phyloP scores from a whole-genome alignment of 2,113 vertebrate species.

The Hiodon tergisus region DNA sequence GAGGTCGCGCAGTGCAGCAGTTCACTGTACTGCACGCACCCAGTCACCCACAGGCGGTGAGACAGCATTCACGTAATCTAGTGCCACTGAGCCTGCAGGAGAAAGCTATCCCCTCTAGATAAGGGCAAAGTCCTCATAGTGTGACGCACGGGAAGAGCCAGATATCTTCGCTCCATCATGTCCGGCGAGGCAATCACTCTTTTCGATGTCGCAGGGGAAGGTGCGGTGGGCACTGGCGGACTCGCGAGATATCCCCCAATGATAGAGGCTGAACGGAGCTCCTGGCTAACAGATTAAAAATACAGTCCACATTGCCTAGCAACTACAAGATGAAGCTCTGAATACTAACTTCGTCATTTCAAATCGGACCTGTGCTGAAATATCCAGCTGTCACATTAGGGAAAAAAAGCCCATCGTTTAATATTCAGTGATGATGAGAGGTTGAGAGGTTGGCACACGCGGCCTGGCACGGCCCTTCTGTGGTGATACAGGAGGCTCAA shows the following conservation, averaged over 20 bases:
- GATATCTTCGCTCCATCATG: conserved; percentile 31
- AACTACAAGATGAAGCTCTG: not conserved
- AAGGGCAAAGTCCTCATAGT: not conserved
- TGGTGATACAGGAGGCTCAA: too few relatives aligned
- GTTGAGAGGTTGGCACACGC: too few relatives aligned
- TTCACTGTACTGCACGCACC: not conserved
- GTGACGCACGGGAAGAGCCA: conserved; percentile 16
- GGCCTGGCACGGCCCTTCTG: too few relatives aligned
- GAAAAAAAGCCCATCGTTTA: too few relatives aligned
- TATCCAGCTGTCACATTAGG: not conserved
- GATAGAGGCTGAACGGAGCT: conserved; percentile 28
- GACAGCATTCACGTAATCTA: not conserved
- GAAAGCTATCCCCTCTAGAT: conserved; percentile 11
- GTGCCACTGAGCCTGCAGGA: not conserved
- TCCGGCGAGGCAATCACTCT: not conserved
- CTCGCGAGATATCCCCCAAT: conserved; percentile 34
- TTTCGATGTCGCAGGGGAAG: not conserved
- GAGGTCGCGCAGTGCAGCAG: too few relatives aligned
- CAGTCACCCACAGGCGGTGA: not conserved
- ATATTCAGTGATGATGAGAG: too few relatives aligned
- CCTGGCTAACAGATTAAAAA: not conserved
- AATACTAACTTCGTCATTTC: not conserved
- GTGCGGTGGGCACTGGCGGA: conserved; percentile 35
- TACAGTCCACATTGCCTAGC: not conserved
- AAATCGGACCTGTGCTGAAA: not conserved